Evolutionary conservation across 1,140 invertebrate genomes (phyloP), one percentile per base, ranked within the genome.

Genomic region (Elysia chlorotica): DNA sequence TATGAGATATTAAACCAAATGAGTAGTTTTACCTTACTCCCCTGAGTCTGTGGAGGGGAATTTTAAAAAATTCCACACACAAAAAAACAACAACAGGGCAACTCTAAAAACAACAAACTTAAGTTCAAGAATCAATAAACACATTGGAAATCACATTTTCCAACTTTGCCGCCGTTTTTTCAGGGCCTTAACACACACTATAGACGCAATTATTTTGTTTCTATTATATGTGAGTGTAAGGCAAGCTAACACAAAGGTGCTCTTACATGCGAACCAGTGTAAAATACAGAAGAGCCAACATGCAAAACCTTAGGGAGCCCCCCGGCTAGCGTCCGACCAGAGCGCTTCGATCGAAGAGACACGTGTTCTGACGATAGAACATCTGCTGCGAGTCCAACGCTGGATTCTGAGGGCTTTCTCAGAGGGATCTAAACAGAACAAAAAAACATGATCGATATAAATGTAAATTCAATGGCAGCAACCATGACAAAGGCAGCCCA

Each of bases 391-490:
- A 53, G 38, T 25, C 66, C 30, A 28, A 63, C 59, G 33, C 41
- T 38, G 33, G 30, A 5, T 0, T 63, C 72, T 25, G 21, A 23
- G 30, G 72, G 72, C 35, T 67, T 74, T 38, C 69, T 72, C 61
- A 77, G 38, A 30, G 76, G 76, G 36, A 77, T 77, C 76, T 77
- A n/a, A n/a, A n/a, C n/a, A n/a, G 63, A 54, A 54, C 14, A 59
- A 59, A 33, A 65, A 33, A 61, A 61, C 57, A 21, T 61, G 57
- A 61, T 25, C 28, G 28, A n/a, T 14, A 10, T 14, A 14, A n/a
- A 48, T 14, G n/a, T 10, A 14, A 48, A 14, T 48, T 48, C 10
- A 48, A 48, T 48, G n/a, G n/a, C 10, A 48, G 10, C n/a, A n/a
- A 14, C n/a, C 41, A 14, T 48, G n/a, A n/a, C n/a, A 48, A 14